Base-by-base conservation (phyloP, 2,113 vertebrate genomes). In the Machaerirhynchus nigripectus region DNA sequence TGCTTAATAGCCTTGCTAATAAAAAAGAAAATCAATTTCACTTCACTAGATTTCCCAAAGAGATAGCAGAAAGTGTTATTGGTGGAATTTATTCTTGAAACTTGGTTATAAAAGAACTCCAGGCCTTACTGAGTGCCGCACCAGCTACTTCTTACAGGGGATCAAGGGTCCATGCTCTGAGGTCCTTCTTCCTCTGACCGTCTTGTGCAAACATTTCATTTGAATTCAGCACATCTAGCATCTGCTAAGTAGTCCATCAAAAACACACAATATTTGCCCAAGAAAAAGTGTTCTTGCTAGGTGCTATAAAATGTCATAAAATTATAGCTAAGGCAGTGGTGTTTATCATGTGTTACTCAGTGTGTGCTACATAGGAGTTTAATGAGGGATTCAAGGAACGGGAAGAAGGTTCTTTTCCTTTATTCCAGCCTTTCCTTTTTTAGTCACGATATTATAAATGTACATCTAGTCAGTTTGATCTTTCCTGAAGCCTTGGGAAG, bases 11-110 rank as follows among this genome's bases (percentile, higher is more conserved):
- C 89, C 95, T 97, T 15, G 31, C 95, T 97, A 97, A 97, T 97
- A 96, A 97, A 90, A 86, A 96, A 90, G 94, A 97, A 98, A 97
- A 97, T 97, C 96, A 92, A 96, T 98, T 97, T 97, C 81, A 91
- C 96, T 97, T 97, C 84, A 82, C 96, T 96, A 92, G 96, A 39
- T 97, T 97, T 97, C 83, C 68, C 59, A 78, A 70, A 93, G 92
- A 95, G 92, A 97, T 93, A 96, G 78, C 83, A 96, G 85, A 95
- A 60, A 37, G n/a, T 90, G 23, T 7, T 81, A 81, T 61, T 78
- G 33, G 53, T 87, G 37, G 55, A 77, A 73, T 94, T 96, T 93
- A 65, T 96, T 97, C 95, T 94, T 93, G 88, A 83, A 85, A 75
- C 70, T 94, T 95, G 77, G 50, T 76, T 56, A 79, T 67, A 91